Evolutionary conservation across 2,797 vertebrate genomes (phyloP).

Genomic region (Glyptemys insculpta): DNA sequence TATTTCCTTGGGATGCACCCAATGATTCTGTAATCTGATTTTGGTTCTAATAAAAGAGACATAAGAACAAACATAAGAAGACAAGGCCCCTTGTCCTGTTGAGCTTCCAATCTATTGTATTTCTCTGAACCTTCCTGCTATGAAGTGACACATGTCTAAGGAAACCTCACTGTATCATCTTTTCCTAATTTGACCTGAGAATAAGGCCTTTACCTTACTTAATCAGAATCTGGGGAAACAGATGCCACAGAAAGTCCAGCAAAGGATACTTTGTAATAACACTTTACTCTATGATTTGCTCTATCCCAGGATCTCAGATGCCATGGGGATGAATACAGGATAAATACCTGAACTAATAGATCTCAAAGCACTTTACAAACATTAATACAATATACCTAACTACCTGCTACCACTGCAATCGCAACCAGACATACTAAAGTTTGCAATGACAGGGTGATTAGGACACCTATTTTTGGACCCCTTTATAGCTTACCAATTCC

Average conservation of each 20-base stretch:
- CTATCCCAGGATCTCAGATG: neutral
- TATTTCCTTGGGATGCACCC: neutral
- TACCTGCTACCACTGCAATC: neutral
- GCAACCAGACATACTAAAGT: neutral
- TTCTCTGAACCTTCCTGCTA: neutral
- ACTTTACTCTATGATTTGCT: neutral
- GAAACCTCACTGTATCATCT: conserved; percentile 16
- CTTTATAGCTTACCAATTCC: neutral
- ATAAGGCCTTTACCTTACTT: conserved; percentile 28
- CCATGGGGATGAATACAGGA: neutral
- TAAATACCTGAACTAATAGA: neutral
- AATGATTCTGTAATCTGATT: neutral
- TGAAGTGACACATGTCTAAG: neutral
- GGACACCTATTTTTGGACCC: neutral
- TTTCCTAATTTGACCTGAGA: conserved; percentile 25
- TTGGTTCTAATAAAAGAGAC: neutral
- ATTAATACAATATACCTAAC: neutral
- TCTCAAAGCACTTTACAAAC: neutral
- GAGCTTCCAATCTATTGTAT: conserved; percentile 4
- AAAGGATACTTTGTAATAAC: neutral
- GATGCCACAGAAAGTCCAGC: neutral
- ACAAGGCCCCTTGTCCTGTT: neutral
- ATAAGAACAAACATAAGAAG: neutral
- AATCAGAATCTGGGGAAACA: neutral
- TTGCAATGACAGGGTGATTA: neutral